Conservation (phyloP, 2,888 invertebrate species). For the Caenorhabditis panamensis region DNA sequence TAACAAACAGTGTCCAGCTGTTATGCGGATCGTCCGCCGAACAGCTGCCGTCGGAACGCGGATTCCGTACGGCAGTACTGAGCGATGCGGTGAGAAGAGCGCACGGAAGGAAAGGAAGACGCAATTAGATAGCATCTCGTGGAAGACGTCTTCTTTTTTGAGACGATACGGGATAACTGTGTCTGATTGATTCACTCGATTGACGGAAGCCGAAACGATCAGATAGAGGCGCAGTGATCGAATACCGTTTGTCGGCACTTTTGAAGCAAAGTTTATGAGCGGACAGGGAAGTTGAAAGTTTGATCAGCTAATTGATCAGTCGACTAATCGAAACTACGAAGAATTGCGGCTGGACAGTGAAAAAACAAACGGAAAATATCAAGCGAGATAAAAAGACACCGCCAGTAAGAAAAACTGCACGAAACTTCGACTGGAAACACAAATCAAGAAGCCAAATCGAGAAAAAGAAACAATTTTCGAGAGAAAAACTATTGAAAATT, state of each 20-base stretch:
- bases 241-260: conserved; percentile 32
- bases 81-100: neutral
- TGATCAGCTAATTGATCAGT: neutral
- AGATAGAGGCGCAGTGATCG: conserved; percentile 30
- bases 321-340: no score
- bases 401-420: no score
- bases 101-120: neutral
- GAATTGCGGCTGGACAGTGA: no score
- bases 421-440: no score
- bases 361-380: no score
- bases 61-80: conserved; percentile 4
- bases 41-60: conserved; percentile 9
- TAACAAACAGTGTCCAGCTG: conserved; percentile 36
- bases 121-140: conserved; percentile 45
- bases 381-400: no score
- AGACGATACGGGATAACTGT: neutral
- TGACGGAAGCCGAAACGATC: conserved; percentile 21
- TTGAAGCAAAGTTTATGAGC: neutral
- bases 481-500: neutral
- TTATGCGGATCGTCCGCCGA: conserved; percentile 2
- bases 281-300: neutral
- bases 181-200: conserved; percentile 28
- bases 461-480: no score
- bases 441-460: no score
- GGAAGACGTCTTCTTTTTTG: neutral